Percentiles rank a stretch among this genome's conserved stretches.
phyloP scores from a whole-genome alignment of 2,888 invertebrate species.

The Anoplius nigerrimus region DNA sequence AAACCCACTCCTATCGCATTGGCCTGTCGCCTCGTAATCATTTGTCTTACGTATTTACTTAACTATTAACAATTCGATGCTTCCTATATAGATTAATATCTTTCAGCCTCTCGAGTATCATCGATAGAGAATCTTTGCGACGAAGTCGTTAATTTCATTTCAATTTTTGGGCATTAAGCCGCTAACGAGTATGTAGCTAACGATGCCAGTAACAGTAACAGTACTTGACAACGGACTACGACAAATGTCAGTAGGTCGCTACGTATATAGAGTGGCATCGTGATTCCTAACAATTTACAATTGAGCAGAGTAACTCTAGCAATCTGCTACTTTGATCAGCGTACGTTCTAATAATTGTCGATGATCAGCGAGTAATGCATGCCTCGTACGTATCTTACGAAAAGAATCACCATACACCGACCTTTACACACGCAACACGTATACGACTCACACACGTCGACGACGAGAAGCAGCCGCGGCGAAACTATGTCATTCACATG shows the following conservation, averaged over 20 bases:
- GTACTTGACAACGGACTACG: too few relatives aligned
- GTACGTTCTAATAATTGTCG: too few relatives aligned
- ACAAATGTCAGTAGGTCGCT: too few relatives aligned
- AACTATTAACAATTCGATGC: conserved; percentile 17
- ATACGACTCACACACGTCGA: neutral
- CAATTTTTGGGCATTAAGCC: too few relatives aligned
- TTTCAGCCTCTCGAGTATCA: conserved; percentile 11
- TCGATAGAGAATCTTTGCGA: conserved; percentile 1
- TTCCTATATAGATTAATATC: conserved; percentile 1
- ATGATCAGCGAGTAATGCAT: too few relatives aligned
- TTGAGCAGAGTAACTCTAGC: too few relatives aligned
- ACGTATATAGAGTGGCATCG: too few relatives aligned
- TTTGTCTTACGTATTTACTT: conserved; percentile 18
- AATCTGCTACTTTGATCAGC: too few relatives aligned
- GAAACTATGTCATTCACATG: neutral
- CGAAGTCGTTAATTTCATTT: neutral
- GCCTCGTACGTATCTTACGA: neutral
- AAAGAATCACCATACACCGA: neutral
- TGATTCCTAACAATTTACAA: too few relatives aligned
- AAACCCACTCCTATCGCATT: conserved; percentile 15
- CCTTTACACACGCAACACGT: neutral
- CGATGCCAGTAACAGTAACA: too few relatives aligned
- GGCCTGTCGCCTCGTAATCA: conserved; percentile 26
- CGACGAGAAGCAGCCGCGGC: neutral
- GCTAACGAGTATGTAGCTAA: too few relatives aligned